phyloP scores from a whole-genome alignment of 2,113 vertebrate species.

The Tauraco erythrolophus region DNA sequence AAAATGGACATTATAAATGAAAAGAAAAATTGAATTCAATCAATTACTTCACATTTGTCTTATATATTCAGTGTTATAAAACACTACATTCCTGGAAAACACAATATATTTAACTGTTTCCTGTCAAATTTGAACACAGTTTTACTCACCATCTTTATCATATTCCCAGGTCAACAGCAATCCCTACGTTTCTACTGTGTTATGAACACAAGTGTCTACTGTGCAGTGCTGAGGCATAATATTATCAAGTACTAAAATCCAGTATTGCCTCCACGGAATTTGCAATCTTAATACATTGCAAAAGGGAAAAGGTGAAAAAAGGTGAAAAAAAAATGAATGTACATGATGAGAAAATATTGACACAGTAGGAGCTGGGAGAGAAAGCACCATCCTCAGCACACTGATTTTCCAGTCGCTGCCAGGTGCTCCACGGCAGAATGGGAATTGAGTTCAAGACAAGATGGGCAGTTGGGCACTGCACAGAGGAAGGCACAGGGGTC shows the following conservation, averaged over 20 bases:
- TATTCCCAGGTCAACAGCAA: background rate
- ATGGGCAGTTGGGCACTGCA: rapidly evolving
- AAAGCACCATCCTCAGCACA: background rate
- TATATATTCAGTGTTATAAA: background rate
- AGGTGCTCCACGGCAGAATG: background rate
- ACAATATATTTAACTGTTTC: background rate
- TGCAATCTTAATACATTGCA: background rate
- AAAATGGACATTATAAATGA: background rate
- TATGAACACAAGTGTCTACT: background rate
- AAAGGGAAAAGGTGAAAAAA: background rate
- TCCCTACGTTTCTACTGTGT: background rate
- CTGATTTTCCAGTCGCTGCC: background rate
- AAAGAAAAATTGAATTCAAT: background rate
- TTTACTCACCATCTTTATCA: background rate
- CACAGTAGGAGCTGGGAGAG: background rate
- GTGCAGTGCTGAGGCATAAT: background rate
- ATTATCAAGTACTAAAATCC: background rate
- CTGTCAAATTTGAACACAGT: background rate
- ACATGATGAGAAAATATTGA: background rate
- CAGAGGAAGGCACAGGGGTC: background rate
- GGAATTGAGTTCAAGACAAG: background rate
- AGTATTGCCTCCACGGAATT: background rate
- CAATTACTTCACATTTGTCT: background rate
- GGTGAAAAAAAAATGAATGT: background rate
- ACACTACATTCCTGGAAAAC: background rate